These are phyloP conservation scores for Ectropis grisescens DNA, from an alignment of 1,140 invertebrate species.

Conservation along the genomic window DNA sequence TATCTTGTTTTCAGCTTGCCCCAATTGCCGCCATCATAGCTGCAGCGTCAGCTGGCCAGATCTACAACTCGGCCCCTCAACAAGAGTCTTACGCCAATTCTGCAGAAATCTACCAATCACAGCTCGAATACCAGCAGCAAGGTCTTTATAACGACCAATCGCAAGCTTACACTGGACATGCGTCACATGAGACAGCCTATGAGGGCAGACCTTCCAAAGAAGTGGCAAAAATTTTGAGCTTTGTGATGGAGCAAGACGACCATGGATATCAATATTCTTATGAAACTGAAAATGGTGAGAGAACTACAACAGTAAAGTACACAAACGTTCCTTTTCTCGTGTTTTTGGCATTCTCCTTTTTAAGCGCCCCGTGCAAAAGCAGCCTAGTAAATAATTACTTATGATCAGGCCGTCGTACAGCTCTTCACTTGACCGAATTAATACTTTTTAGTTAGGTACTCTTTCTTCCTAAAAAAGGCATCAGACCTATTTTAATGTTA, in stretches of 20 bases:
- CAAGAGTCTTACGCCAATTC: constrained; percentile 19
- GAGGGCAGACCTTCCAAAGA: constrained; percentile 20
- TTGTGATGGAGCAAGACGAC: constrained; percentile 27
- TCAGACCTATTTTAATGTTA: too few species aligned
- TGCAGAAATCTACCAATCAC: constrained; percentile 31
- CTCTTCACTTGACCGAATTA: too few species aligned
- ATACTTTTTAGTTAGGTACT: too few species aligned
- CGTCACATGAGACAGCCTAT: constrained; percentile 10
- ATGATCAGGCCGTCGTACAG: too few species aligned
- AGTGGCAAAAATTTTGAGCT: constrained; percentile 34
- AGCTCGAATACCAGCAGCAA: constrained; percentile 20
- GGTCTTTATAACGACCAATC: constrained; percentile 19
- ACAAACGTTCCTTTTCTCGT: too few species aligned
- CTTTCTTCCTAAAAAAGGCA: too few species aligned
- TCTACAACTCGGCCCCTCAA: constrained; percentile 19
- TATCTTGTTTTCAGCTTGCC: constrained; percentile 26
- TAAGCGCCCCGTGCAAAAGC: too few species aligned
- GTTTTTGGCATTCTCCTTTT: too few species aligned
- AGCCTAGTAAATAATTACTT: too few species aligned
- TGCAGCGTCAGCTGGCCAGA: constrained; percentile 27
- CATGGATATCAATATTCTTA: constrained; percentile 45
- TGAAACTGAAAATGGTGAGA: constrained; percentile 56
- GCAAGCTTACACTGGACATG: constrained; percentile 12
- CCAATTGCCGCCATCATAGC: constrained; percentile 27
- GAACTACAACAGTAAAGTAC: too few species aligned